Base-by-base conservation (phyloP, 2,888 invertebrate species). In the Lottia scabra region DNA sequence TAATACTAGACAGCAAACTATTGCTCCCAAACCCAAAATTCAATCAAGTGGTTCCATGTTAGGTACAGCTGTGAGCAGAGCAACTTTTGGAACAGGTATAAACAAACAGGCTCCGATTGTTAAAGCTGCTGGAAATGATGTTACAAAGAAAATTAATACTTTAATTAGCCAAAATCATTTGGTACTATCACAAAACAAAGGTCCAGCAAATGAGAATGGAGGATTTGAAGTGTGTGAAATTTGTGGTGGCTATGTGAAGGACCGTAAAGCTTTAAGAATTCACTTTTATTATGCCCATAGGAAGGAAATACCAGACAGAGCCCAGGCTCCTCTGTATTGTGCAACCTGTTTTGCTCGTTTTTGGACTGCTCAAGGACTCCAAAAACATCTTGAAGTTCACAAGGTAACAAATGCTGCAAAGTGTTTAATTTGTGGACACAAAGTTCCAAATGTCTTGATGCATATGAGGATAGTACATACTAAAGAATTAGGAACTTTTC, bases 271-370 rank as follows among this genome's bases (percentile, higher is more conserved):
- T 88, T 91, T 98, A 77, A 92, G 97, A 78, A 97, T 97, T 89
- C 98, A 98, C 88, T 97, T 98, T 96, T 97, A 96, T 88, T 97
- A 96, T 95, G 97, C 97, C 89, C 98, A 98, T 90, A 97, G 97
- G 92, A 85, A 87, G 56, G 87, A 87, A 68, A 81, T 87, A 77
- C 85, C 86, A n/a, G 82, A 80, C 30, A 77, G 82, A 12, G 78
- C 80, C 19, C 71, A 75, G 95, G 96, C 98, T 72, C 97, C 97
- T 65, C 92, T 98, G 80, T 96, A 96, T 91, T 98, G 98, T 90
- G 97, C 97, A 90, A 96, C 97, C 90, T 98, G 98, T 91, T 96
- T 96, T 91, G 96, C 95, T 90, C 93, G 97, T 86, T 99, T 98
- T 91, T 99, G 98, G 91, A 98, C 98, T 63, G 97, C 98, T 91